Evolutionary conservation across 2,888 invertebrate species (phyloP).

Genomic region (Zygothrica quintamaculata): DNA sequence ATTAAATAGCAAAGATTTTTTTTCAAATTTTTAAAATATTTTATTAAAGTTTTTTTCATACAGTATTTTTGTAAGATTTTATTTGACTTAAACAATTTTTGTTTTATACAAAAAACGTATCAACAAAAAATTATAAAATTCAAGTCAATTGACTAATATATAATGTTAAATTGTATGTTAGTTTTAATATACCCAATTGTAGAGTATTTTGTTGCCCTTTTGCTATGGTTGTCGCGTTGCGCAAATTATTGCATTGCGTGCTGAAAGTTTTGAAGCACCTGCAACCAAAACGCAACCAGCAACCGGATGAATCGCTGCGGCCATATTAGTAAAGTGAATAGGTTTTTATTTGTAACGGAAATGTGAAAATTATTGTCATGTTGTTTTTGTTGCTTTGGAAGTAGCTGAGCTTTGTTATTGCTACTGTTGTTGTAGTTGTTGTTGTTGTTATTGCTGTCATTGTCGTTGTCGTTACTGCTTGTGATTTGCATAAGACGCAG

Average conservation of each 20-base stretch:
- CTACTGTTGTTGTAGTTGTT: conserved; percentile 13
- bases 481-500: conserved; percentile 68
- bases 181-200: neutral
- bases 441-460: conserved; percentile 10
- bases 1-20: too few relatives aligned
- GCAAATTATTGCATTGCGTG: conserved; percentile 77
- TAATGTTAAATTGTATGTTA: too few relatives aligned
- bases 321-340: conserved; percentile 78
- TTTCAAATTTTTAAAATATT: too few relatives aligned
- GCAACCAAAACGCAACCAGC: conserved; percentile 63
- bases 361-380: conserved; percentile 75
- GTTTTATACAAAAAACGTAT: too few relatives aligned
- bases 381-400: conserved; percentile 11
- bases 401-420: conserved; percentile 4
- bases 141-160: too few relatives aligned
- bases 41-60: too few relatives aligned
- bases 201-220: conserved; percentile 33
- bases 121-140: too few relatives aligned
- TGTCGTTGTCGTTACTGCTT: conserved; percentile 1
- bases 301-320: conserved; percentile 75
- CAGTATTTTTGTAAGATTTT: too few relatives aligned
- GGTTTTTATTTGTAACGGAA: conserved; percentile 78
- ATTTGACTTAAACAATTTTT: too few relatives aligned
- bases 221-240: conserved; percentile 20
- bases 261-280: conserved; percentile 64